Evolutionary conservation across 2,797 vertebrate genomes (phyloP).

Genomic region (Telmatherina bonti): DNA sequence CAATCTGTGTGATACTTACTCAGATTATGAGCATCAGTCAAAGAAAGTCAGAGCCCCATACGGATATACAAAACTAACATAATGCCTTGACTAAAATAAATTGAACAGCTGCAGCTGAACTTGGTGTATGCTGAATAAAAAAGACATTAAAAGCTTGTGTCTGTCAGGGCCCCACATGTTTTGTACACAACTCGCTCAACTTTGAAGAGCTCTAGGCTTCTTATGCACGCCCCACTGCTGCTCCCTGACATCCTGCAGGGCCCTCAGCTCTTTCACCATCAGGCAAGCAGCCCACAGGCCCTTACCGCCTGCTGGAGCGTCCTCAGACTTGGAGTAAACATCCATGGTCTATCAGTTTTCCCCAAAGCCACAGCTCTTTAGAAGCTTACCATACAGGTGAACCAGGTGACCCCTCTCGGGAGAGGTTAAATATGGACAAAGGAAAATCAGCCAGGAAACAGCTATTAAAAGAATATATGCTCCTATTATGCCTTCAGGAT

Average conservation of each 20-base stretch:
- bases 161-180: conserved; percentile 1
- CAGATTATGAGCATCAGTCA: not conserved
- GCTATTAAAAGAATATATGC: conserved; percentile 34
- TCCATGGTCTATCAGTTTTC: conserved; percentile 12
- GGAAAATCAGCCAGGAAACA: conserved; percentile 10
- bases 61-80: not conserved
- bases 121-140: not conserved
- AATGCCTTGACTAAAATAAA: not conserved
- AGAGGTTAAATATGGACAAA: conserved; percentile 4
- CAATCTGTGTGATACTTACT: not conserved
- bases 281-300: conserved; percentile 23
- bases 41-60: not conserved
- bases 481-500: conserved; percentile 21
- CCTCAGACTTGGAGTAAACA: conserved; percentile 44
- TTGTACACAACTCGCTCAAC: conserved; percentile 7
- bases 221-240: conserved; percentile 25
- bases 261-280: conserved; percentile 29
- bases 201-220: conserved; percentile 2
- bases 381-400: conserved; percentile 15
- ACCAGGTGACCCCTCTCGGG: conserved; percentile 24
- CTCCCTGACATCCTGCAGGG: conserved; percentile 49
- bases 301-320: conserved; percentile 10
- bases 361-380: conserved; percentile 15
- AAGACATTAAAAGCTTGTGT: not conserved
- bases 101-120: not conserved